Evolutionary conservation across 2,888 invertebrate genomes (phyloP).

Genomic region (Lepidochitona cinerea): DNA sequence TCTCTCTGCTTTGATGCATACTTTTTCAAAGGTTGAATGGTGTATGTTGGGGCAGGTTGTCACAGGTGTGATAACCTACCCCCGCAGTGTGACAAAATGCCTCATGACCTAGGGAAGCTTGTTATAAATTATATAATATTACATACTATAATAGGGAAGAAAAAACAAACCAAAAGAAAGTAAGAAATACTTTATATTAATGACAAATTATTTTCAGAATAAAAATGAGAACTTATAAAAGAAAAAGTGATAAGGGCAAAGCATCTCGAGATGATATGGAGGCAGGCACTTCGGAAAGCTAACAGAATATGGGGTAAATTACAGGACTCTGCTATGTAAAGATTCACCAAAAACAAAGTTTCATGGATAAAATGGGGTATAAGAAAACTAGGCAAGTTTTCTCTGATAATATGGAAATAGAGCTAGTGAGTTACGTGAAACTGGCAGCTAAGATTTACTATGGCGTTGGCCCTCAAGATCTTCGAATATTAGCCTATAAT

Average conservation of each 20-base stretch:
- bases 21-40: too few species aligned
- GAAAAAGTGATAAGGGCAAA: not conserved
- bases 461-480: not conserved
- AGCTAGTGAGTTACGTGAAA: not conserved
- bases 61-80: not conserved
- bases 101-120: too few species aligned
- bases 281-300: not conserved
- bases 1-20: too few species aligned
- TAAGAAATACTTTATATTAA: not conserved
- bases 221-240: not conserved
- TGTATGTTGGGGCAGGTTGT: not conserved
- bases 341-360: not conserved
- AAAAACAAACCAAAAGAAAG: not conserved
- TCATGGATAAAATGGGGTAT: not conserved
- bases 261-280: not conserved
- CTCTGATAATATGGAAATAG: not conserved
- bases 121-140: too few species aligned
- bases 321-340: not conserved
- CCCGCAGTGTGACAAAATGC: too few species aligned
- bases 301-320: not conserved
- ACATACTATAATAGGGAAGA: not conserved
- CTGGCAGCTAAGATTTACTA: not conserved
- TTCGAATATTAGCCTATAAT: not conserved
- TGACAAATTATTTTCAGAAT: not conserved
- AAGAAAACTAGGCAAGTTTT: not conserved